phyloP scores from a whole-genome alignment of 2,888 invertebrate genomes.

The Rhopalosiphum nymphaeae region DNA sequence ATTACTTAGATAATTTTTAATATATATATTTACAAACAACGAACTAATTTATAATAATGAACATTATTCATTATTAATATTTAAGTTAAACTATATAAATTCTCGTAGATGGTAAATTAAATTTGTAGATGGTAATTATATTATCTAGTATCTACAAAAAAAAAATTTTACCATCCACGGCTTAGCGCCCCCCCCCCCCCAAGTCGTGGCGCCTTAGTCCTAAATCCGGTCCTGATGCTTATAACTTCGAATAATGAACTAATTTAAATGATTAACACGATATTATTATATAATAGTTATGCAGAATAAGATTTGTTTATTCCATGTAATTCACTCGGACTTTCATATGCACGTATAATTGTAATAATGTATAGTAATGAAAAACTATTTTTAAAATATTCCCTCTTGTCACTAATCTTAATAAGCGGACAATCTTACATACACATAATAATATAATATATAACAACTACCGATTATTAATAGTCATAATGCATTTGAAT shows the following conservation, averaged over 20 bases:
- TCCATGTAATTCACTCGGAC: neutral
- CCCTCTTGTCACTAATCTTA: neutral
- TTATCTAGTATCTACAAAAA: neutral
- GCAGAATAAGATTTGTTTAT: too few relatives aligned
- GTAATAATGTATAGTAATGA: neutral
- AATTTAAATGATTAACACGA: neutral
- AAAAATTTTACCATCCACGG: neutral
- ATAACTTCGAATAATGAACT: neutral
- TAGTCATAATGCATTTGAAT: neutral
- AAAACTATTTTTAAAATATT: neutral
- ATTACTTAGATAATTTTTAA: too few relatives aligned
- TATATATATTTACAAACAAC: too few relatives aligned
- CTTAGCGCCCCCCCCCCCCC: neutral
- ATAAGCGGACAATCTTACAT: neutral
- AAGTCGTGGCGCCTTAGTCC: too few relatives aligned
- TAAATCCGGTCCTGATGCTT: too few relatives aligned
- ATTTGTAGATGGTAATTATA: neutral
- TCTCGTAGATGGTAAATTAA: constrained; percentile 1
- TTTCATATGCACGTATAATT: neutral
- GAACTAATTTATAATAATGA: too few relatives aligned
- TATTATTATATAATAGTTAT: neutral
- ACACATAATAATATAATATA: neutral
- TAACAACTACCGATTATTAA: neutral
- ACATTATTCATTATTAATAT: too few relatives aligned
- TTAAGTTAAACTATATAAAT: neutral